Evolutionary conservation across 2,888 invertebrate genomes (phyloP).

Genomic region (Prosapia bicincta): DNA sequence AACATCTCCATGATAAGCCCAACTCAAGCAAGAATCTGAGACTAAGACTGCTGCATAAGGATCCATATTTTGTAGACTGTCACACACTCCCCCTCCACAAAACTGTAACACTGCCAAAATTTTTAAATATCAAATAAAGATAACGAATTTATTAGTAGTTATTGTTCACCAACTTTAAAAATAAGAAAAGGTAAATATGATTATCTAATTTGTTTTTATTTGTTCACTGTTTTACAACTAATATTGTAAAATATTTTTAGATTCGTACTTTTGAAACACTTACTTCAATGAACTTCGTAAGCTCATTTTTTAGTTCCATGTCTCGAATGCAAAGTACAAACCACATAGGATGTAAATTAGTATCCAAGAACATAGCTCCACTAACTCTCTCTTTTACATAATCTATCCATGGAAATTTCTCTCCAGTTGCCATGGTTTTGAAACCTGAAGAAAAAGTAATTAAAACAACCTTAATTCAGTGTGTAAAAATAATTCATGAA

Average conservation of each 20-base stretch:
- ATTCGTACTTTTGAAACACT: too few relatives aligned
- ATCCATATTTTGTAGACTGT: neutral
- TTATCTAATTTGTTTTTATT: too few relatives aligned
- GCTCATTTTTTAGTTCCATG: neutral
- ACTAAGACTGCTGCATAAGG: neutral
- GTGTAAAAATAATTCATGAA: too few relatives aligned
- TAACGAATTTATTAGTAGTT: too few relatives aligned
- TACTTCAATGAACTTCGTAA: neutral
- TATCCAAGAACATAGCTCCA: neutral
- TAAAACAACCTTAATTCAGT: too few relatives aligned
- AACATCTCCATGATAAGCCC: neutral
- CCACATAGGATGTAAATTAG: neutral
- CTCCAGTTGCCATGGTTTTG: neutral
- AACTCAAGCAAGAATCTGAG: neutral
- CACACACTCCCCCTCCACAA: neutral
- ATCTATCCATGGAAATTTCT: neutral
- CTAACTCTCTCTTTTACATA: neutral
- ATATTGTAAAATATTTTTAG: too few relatives aligned
- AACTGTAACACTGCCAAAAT: neutral
- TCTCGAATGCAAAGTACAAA: neutral
- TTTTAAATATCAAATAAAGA: too few relatives aligned
- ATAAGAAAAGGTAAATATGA: too few relatives aligned
- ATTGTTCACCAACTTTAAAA: too few relatives aligned
- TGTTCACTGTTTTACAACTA: too few relatives aligned
- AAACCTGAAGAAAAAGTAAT: too few relatives aligned